Percentiles rank a stretch among this genome's conserved stretches.
Conservation (phyloP, 2,797 vertebrate genomes). For the Chelidonichthys spinosus region DNA sequence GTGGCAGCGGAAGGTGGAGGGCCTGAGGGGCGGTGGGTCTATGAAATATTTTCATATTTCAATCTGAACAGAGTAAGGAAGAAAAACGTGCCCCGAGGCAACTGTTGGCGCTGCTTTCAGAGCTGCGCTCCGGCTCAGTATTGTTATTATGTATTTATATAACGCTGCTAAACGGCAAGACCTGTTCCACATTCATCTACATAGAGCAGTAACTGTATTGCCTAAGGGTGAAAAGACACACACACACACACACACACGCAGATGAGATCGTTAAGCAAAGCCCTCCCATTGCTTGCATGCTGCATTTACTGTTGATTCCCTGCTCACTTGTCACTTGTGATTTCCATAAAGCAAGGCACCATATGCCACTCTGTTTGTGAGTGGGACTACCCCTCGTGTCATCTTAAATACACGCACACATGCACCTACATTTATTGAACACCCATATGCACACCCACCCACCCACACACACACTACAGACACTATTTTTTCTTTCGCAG, state of each 20-base stretch:
- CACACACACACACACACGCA: constrained; percentile 40
- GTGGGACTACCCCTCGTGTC: constrained; percentile 68
- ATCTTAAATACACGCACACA: constrained; percentile 60
- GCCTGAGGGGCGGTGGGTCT: constrained; percentile 71
- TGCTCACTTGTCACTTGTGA: constrained; percentile 91
- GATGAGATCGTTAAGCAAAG: constrained; percentile 90
- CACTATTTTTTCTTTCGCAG: constrained; percentile 61
- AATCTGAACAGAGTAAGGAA: constrained; percentile 84
- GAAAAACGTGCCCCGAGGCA: constrained; percentile 87
- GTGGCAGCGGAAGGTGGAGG: constrained; percentile 35
- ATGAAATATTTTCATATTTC: constrained; percentile 90
- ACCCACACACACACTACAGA: constrained; percentile 27
- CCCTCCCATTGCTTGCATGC: constrained; percentile 76
- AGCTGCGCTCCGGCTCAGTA: constrained; percentile 68
- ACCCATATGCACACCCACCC: constrained; percentile 18
- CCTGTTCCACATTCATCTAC: constrained; percentile 95
- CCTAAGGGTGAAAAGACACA: constrained; percentile 83
- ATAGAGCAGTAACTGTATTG: constrained; percentile 91
- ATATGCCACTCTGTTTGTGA: constrained; percentile 89
- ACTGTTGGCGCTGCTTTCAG: constrained; percentile 90
- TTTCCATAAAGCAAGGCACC: constrained; percentile 88
- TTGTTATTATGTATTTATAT: constrained; percentile 85
- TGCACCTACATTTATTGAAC: constrained; percentile 41
- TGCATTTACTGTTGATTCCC: constrained; percentile 77
- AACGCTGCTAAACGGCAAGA: constrained; percentile 90